A percentile compares a stretch with the other conserved stretches of the same genome.
Evolutionary conservation across 1,140 invertebrate species (phyloP).

Genomic region (Galendromus occidentalis): DNA sequence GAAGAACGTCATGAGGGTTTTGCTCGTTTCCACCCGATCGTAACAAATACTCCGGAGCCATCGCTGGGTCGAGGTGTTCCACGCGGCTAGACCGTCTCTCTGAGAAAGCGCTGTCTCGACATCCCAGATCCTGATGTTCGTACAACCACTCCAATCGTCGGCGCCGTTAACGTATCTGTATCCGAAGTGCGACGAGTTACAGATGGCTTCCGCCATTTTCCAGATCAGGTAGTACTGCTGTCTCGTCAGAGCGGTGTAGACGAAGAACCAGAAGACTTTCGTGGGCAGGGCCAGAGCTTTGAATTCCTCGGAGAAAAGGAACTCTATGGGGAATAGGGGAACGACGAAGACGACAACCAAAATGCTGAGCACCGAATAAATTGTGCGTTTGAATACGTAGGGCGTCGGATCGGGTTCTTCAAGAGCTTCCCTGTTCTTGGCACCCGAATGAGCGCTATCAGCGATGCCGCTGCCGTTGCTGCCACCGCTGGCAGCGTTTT

Average conservation of each 20-base stretch:
- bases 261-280: neutral
- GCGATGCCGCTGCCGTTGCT: too few species aligned
- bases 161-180: neutral
- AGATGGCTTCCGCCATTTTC: conserved; percentile 5
- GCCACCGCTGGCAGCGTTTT: too few species aligned
- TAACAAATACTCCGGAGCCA: conserved; percentile 74
- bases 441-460: neutral
- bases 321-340: neutral
- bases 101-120: neutral
- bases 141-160: neutral
- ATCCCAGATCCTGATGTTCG: neutral
- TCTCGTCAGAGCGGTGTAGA: neutral
- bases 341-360: neutral
- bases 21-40: conserved; percentile 40
- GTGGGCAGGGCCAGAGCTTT: neutral
- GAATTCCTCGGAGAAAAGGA: neutral
- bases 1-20: conserved; percentile 46
- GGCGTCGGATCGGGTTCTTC: neutral
- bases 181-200: conserved; percentile 5
- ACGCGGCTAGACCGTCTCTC: conserved; percentile 53
- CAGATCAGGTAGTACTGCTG: conserved; percentile 8
- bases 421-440: neutral
- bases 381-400: neutral
- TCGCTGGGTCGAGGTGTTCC: conserved; percentile 76
- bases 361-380: neutral